phyloP scores from a whole-genome alignment of 1,140 invertebrate genomes.

The Lepidurus apus region DNA sequence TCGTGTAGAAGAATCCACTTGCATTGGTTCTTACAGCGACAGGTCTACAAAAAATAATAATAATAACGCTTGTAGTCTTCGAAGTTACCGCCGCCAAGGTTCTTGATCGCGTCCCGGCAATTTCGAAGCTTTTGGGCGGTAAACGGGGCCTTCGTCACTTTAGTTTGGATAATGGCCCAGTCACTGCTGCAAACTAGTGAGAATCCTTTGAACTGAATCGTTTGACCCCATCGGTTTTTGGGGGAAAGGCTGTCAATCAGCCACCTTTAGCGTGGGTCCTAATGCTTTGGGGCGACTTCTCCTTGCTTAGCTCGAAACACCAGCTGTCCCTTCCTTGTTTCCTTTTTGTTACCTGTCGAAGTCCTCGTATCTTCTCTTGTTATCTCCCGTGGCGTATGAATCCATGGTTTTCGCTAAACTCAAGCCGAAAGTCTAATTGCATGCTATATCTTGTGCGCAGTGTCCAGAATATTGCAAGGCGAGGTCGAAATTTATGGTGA shows the following conservation, averaged over 20 bases:
- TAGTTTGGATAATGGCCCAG: not conserved
- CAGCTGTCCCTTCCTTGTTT: not conserved
- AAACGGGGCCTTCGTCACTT: not conserved
- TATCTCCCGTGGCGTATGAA: not conserved
- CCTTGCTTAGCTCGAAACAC: not conserved
- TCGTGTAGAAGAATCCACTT: too few species aligned
- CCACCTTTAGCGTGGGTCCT: not conserved
- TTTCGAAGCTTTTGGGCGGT: not conserved
- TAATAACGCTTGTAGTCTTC: too few species aligned
- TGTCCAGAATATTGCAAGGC: not conserved
- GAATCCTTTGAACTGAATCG: slow-evolving; percentile 1
- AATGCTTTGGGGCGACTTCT: not conserved
- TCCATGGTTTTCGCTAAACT: not conserved
- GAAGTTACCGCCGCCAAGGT: too few species aligned
- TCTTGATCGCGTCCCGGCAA: not conserved
- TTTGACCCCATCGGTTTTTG: not conserved
- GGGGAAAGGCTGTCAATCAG: slow-evolving; percentile 4
- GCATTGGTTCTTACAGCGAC: too few species aligned
- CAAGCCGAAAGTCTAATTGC: not conserved
- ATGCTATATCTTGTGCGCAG: not conserved
- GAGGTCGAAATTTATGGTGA: not conserved
- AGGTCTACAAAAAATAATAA: too few species aligned
- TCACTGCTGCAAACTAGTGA: slow-evolving; percentile 18
- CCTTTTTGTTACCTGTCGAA: not conserved
- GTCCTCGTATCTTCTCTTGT: not conserved